These are phyloP conservation scores for Barbus barbus DNA, from an alignment of 2,113 vertebrate species.

Conservation along the genomic window DNA sequence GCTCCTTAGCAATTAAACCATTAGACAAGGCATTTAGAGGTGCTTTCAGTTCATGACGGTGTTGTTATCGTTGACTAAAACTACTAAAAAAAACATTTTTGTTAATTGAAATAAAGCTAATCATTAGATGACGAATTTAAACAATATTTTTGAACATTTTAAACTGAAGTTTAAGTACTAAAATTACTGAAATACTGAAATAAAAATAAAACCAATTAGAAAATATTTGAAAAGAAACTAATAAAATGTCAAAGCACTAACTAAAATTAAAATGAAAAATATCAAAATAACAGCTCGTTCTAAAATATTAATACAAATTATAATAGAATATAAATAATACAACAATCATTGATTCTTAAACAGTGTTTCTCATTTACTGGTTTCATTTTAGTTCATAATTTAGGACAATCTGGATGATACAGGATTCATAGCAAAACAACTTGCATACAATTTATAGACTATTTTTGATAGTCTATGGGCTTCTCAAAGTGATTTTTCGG, in stretches of 20 bases:
- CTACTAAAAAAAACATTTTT: no score
- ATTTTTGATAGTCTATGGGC: not conserved
- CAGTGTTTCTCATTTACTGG: not conserved
- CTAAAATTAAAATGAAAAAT: not conserved
- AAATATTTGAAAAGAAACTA: not conserved
- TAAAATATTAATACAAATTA: not conserved
- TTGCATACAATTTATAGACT: not conserved
- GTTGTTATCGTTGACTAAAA: not conserved
- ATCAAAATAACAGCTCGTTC: not conserved
- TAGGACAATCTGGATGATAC: not conserved
- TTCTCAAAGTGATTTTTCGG: not conserved
- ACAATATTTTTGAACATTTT: not conserved
- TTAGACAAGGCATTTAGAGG: constrained; percentile 38
- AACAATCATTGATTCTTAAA: not conserved
- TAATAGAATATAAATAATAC: not conserved
- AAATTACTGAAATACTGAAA: not conserved
- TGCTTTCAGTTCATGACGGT: not conserved
- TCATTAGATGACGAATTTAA: not conserved
- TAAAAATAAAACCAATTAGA: not conserved
- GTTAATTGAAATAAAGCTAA: not conserved
- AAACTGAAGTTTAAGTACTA: not conserved
- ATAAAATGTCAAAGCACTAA: not conserved
- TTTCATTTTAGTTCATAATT: not conserved
- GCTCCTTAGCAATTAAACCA: constrained; percentile 50
- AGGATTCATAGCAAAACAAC: not conserved